These are phyloP conservation scores for Datnioides undecimradiatus DNA, from an alignment of 2,113 vertebrate genomes.

Conservation along the genomic window DNA sequence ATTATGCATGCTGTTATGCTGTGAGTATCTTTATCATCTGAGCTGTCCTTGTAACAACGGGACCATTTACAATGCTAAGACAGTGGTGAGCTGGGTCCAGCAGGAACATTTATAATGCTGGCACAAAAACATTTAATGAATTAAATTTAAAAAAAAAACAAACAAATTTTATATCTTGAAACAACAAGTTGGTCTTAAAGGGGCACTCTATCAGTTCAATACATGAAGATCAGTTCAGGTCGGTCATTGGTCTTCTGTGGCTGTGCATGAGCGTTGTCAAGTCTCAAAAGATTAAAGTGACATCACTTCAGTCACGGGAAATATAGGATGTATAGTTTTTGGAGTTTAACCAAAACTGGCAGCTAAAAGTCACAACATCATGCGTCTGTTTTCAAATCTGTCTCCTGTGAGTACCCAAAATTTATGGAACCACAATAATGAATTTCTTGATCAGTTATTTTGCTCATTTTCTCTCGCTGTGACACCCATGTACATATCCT, in stretches of 20 bases:
- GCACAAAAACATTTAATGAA: background rate
- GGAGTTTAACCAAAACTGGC: background rate
- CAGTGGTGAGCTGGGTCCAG: background rate
- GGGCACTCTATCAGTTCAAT: too few relatives aligned
- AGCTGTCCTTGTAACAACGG: background rate
- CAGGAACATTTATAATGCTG: background rate
- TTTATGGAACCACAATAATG: background rate
- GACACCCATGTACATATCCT: background rate
- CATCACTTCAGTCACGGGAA: background rate
- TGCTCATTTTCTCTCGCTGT: too few relatives aligned
- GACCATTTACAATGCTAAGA: background rate
- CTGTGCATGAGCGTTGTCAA: too few relatives aligned
- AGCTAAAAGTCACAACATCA: background rate
- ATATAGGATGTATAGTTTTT: background rate
- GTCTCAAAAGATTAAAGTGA: background rate
- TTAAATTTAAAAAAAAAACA: too few relatives aligned
- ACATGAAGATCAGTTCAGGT: too few relatives aligned
- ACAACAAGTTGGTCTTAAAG: background rate
- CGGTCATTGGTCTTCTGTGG: too few relatives aligned
- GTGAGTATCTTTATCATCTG: background rate
- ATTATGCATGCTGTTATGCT: background rate
- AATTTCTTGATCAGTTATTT: too few relatives aligned
- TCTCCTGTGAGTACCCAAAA: background rate
- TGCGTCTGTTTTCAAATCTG: background rate
- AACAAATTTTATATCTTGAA: background rate